Conservation (phyloP, 92 coral and sea anemone species). For the Blastomussa wellsi region DNA sequence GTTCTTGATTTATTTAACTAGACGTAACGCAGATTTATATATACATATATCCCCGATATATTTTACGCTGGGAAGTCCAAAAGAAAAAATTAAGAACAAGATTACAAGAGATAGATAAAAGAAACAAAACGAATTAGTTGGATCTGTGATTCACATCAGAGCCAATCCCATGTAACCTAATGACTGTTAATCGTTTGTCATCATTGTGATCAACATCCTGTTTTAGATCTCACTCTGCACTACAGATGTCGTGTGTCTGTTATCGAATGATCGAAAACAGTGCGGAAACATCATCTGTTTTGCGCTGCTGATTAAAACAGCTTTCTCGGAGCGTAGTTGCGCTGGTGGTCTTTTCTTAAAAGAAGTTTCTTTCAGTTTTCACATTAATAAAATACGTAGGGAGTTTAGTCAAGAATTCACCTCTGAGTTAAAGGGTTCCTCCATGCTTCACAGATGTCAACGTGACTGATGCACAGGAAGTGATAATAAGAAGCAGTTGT, state of each 20-base stretch:
- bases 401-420: neutral
- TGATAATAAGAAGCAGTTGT: neutral
- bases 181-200: conserved; percentile 3
- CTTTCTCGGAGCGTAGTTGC: too few relatives aligned
- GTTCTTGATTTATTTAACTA: too few relatives aligned
- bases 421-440: neutral
- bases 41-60: too few relatives aligned
- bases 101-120: neutral
- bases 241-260: conserved; percentile 8
- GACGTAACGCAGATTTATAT: too few relatives aligned
- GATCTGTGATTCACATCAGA: too few relatives aligned
- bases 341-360: too few relatives aligned
- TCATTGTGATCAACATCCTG: neutral
- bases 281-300: neutral
- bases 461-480: neutral
- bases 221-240: neutral
- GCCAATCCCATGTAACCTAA: neutral
- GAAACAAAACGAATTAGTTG: too few relatives aligned
- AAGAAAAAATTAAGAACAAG: neutral
- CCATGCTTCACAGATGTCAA: neutral
- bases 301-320: too few relatives aligned
- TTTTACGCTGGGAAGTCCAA: too few relatives aligned
- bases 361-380: too few relatives aligned
- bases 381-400: too few relatives aligned
- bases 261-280: neutral